phyloP scores from a whole-genome alignment of 1,140 invertebrate genomes.

The Drosophila pachea region DNA sequence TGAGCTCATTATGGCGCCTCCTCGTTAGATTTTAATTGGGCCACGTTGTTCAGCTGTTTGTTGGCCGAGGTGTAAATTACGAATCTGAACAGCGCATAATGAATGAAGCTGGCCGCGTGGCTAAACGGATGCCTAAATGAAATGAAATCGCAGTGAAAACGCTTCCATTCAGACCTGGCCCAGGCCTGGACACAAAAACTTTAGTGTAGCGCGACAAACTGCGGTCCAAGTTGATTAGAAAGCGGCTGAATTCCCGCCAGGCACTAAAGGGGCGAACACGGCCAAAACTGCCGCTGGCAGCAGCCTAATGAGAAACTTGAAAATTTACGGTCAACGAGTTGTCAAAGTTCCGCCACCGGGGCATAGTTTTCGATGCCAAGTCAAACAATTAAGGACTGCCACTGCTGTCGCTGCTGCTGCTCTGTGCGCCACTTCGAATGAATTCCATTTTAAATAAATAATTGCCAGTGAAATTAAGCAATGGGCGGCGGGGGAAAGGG shows the following conservation, averaged over 20 bases:
- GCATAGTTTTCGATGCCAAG: constrained; percentile 68
- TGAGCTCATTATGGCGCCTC: background rate
- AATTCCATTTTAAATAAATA: constrained; percentile 74
- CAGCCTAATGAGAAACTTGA: constrained; percentile 74
- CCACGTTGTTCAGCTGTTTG: constrained; percentile 46
- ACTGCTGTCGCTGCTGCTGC: constrained; percentile 4
- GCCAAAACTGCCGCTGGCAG: constrained; percentile 20
- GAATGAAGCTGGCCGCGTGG: constrained; percentile 53
- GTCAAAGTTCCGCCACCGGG: constrained; percentile 60
- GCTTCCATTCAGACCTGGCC: constrained; percentile 66
- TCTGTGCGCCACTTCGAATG: constrained; percentile 44
- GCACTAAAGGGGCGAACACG: constrained; percentile 19
- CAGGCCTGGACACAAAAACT: constrained; percentile 51
- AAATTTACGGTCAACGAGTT: constrained; percentile 77
- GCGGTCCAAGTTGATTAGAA: constrained; percentile 75
- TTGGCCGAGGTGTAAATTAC: constrained; percentile 73
- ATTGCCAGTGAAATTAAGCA: constrained; percentile 75
- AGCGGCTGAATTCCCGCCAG: constrained; percentile 49
- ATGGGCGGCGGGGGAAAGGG: constrained; percentile 24
- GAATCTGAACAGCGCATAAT: constrained; percentile 72
- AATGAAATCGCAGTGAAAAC: constrained; percentile 75
- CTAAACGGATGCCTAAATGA: constrained; percentile 67
- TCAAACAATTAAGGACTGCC: constrained; percentile 66
- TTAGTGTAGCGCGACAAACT: constrained; percentile 64
- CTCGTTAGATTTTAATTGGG: constrained; percentile 32